Conservation (phyloP, 2,797 vertebrate species). For the Buphagus erythrorhynchus region DNA sequence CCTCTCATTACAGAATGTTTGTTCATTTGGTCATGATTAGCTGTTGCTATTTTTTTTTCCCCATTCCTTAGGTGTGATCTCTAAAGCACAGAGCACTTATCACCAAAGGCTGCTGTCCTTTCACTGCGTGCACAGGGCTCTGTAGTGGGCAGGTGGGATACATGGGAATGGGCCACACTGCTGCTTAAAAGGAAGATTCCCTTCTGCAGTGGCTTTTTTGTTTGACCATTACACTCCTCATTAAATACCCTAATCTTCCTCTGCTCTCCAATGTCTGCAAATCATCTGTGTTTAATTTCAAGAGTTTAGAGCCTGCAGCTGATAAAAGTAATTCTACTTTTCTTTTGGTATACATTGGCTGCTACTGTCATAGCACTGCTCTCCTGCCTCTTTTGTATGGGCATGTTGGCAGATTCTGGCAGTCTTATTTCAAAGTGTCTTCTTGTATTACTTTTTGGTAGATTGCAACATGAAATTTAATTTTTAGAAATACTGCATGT, state of each 20-base stretch:
- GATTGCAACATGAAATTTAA: background rate
- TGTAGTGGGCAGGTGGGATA: too few species aligned
- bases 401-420: background rate
- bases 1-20: background rate
- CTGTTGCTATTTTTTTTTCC: background rate
- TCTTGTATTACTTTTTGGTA: background rate
- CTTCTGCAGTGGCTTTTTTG: too few species aligned
- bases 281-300: background rate
- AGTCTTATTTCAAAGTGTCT: background rate
- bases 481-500: background rate
- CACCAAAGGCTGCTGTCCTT: background rate
- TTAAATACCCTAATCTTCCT: background rate
- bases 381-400: background rate
- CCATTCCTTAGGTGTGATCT: background rate
- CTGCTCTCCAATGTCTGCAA: background rate
- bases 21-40: background rate
- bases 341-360: background rate
- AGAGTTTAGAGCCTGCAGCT: background rate
- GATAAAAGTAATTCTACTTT: background rate
- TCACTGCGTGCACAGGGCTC: rapidly evolving
- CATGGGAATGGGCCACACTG: too few species aligned
- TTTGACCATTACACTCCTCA: background rate
- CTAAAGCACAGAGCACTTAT: background rate
- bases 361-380: background rate
- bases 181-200: too few species aligned